Percentiles rank a stretch among this genome's conserved stretches.
Evolutionary conservation across 2,888 invertebrate species (phyloP).

Genomic region (Scaptomyza caliginosa): DNA sequence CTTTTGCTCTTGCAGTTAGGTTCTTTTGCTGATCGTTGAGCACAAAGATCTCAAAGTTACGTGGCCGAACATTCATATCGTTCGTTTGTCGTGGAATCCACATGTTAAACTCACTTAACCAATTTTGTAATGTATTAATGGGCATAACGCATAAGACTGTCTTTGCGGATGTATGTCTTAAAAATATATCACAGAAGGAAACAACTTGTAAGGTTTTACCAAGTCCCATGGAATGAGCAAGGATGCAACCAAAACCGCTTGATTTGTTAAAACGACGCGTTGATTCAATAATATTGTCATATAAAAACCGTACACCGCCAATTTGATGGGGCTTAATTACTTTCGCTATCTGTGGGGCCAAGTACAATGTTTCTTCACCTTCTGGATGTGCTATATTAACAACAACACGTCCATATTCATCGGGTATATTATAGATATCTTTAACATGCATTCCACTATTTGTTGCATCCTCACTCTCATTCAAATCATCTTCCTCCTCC

Average conservation of each 20-base stretch:
- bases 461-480: constrained; percentile 90
- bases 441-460: constrained; percentile 97
- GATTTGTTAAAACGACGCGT: constrained; percentile 93
- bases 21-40: constrained; percentile 98
- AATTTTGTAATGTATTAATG: constrained; percentile 99
- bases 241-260: constrained; percentile 97
- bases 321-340: constrained; percentile 98
- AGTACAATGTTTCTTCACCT: constrained; percentile 94
- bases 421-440: constrained; percentile 95
- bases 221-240: constrained; percentile 99
- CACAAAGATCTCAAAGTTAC: constrained; percentile 94
- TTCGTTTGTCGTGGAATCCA: constrained; percentile 93
- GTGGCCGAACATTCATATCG: constrained; percentile 88
- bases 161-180: constrained; percentile 94
- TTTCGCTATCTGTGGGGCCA: constrained; percentile 95
- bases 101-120: constrained; percentile 98
- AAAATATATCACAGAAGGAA: constrained; percentile 97
- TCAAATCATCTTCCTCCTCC: constrained; percentile 90
- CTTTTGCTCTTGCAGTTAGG: constrained; percentile 93
- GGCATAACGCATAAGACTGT: constrained; percentile 98
- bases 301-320: constrained; percentile 97
- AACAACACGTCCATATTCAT: constrained; percentile 95
- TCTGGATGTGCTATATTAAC: constrained; percentile 97
- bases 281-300: constrained; percentile 98
- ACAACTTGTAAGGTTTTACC: constrained; percentile 99